A percentile compares a stretch with the other conserved stretches of the same genome.
Conservation (phyloP, 2,113 vertebrate species). For the Planiliza haematocheilus region DNA sequence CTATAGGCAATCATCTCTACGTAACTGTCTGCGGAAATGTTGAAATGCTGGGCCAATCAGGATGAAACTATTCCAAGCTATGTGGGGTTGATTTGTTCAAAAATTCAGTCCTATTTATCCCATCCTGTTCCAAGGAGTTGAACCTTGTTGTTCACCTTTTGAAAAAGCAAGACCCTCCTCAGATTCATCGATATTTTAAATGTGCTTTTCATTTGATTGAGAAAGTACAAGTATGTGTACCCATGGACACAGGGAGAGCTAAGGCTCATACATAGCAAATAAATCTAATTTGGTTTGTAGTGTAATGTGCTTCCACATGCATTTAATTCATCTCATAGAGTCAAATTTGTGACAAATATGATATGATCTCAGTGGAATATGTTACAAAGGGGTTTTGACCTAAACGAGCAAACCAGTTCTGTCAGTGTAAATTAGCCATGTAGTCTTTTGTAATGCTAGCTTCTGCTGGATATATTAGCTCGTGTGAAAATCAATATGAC, state of each 20-base stretch:
- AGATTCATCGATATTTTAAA: neutral
- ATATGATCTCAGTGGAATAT: slow-evolving; percentile 28
- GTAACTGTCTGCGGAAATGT: slow-evolving; percentile 11
- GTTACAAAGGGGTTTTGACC: slow-evolving; percentile 10
- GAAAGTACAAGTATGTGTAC: neutral
- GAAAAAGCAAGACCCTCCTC: no score
- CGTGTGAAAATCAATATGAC: slow-evolving; percentile 29
- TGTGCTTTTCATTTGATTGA: neutral
- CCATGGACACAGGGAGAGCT: no score
- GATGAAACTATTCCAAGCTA: slow-evolving; percentile 7
- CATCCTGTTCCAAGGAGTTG: neutral
- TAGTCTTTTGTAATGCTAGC: slow-evolving; percentile 8
- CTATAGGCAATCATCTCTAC: slow-evolving; percentile 24
- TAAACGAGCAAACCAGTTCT: slow-evolving; percentile 32
- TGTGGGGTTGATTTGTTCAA: slow-evolving; percentile 39
- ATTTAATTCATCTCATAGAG: slow-evolving; percentile 13
- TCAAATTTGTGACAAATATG: slow-evolving; percentile 29
- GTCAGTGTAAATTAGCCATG: slow-evolving; percentile 39
- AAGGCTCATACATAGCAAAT: no score
- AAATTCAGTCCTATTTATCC: neutral
- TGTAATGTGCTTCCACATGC: neutral
- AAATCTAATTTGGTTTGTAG: neutral
- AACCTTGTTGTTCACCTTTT: neutral
- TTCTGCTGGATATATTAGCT: slow-evolving; percentile 14
- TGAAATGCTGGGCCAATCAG: slow-evolving; percentile 23